phyloP scores from a whole-genome alignment of 2,113 vertebrate genomes.

The Sula dactylatra region DNA sequence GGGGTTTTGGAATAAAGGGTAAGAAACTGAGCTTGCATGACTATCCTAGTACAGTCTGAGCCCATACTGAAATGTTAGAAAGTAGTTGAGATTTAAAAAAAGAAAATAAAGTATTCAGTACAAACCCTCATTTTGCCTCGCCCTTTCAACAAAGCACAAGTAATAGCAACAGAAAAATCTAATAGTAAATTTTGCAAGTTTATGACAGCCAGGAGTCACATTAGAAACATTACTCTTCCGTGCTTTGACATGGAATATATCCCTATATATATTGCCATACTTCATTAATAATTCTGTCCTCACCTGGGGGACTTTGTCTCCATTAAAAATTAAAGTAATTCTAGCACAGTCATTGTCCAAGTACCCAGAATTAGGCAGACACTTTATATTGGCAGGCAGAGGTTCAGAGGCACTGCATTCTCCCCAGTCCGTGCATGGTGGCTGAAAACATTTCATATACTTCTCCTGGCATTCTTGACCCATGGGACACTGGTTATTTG shows the following conservation, averaged over 20 bases:
- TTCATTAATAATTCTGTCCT: slow-evolving; percentile 41
- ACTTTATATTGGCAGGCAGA: slow-evolving; percentile 76
- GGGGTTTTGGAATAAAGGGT: neutral
- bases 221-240: neutral
- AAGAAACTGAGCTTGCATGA: neutral
- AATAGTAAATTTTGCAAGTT: neutral
- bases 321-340: slow-evolving; percentile 88
- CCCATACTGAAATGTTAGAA: neutral
- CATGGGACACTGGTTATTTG: slow-evolving; percentile 74
- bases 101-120: neutral
- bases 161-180: neutral
- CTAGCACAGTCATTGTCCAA: slow-evolving; percentile 88
- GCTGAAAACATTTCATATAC: slow-evolving; percentile 84
- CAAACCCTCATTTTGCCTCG: neutral
- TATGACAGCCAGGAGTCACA: neutral
- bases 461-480: slow-evolving; percentile 83
- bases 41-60: neutral
- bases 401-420: slow-evolving; percentile 81
- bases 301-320: slow-evolving; percentile 88
- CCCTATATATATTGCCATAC: neutral
- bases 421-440: slow-evolving; percentile 86
- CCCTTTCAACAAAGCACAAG: neutral
- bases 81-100: neutral
- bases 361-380: slow-evolving; percentile 83
- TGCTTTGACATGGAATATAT: neutral